Percentiles rank a stretch among this genome's conserved stretches.
Conservation (phyloP, 2,888 invertebrate species). For the Temnothorax ravouxi region DNA sequence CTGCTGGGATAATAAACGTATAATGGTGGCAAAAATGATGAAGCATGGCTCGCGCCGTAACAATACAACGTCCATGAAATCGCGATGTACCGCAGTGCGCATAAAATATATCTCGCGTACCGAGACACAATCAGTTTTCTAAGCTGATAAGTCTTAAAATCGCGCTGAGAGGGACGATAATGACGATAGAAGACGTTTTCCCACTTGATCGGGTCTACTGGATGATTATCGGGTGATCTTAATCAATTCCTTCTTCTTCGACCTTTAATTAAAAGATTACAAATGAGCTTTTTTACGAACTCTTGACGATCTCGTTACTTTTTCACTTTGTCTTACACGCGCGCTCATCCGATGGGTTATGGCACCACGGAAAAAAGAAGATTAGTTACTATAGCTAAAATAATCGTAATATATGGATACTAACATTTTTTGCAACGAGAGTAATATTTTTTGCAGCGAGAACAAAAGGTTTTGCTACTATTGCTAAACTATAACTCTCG, state of each 20-base stretch:
- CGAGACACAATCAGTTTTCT: slow-evolving; percentile 1
- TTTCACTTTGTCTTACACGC: background rate
- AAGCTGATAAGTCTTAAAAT: slow-evolving; percentile 4
- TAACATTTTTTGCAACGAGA: no score
- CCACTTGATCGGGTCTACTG: background rate
- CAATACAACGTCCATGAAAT: slow-evolving; percentile 14
- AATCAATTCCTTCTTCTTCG: background rate
- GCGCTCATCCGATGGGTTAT: background rate
- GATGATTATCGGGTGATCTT: background rate
- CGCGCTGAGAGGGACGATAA: background rate
- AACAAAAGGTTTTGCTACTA: no score
- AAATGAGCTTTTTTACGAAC: background rate
- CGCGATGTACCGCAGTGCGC: background rate
- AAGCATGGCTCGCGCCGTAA: slow-evolving; percentile 11
- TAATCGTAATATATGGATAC: no score
- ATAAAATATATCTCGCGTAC: background rate
- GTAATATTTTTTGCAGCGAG: no score
- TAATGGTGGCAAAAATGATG: slow-evolving; percentile 33
- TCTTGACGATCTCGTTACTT: background rate
- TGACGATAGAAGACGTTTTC: background rate
- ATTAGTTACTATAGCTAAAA: no score
- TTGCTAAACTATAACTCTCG: no score
- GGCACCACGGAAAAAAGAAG: no score
- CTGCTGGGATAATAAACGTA: slow-evolving; percentile 32
- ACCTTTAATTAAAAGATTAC: slow-evolving; percentile 29